A percentile compares a stretch with the other conserved stretches of the same genome.
phyloP scores from a whole-genome alignment of 64 coral and sea anemone genomes.

The Pocillopora verrucosa region DNA sequence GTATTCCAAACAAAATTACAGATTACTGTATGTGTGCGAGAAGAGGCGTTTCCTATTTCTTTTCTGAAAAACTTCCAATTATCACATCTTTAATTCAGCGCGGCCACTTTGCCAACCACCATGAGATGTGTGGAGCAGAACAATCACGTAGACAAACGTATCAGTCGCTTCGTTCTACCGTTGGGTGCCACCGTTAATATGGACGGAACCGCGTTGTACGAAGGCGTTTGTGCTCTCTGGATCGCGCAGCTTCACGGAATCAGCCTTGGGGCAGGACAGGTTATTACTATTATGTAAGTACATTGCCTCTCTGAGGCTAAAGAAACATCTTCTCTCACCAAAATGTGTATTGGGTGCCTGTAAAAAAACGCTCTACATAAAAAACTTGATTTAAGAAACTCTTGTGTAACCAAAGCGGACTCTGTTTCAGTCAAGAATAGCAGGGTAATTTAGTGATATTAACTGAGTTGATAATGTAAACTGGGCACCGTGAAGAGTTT shows the following conservation, averaged over 20 bases:
- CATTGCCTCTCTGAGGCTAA: too few species aligned
- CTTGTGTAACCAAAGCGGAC: too few species aligned
- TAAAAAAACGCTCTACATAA: neutral
- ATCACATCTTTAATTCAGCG: slow-evolving; percentile 30
- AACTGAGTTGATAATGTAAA: too few species aligned
- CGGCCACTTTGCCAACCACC: slow-evolving; percentile 84
- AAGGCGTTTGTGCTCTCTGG: slow-evolving; percentile 72
- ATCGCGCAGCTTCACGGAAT: slow-evolving; percentile 79
- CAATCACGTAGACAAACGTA: slow-evolving; percentile 66
- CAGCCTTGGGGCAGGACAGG: slow-evolving; percentile 49
- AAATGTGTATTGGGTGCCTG: neutral
- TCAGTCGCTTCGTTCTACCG: slow-evolving; percentile 81
- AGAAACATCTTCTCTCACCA: neutral
- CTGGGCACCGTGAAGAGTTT: too few species aligned
- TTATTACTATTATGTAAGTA: slow-evolving; percentile 77
- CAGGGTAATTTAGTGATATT: too few species aligned
- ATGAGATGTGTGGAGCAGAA: slow-evolving; percentile 69
- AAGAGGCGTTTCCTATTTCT: neutral
- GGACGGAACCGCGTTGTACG: slow-evolving; percentile 88
- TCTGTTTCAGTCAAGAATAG: too few species aligned
- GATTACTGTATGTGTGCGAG: too few species aligned
- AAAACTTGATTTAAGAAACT: too few species aligned
- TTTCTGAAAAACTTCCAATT: too few species aligned
- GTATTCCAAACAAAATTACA: too few species aligned
- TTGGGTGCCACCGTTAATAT: slow-evolving; percentile 89